These are phyloP conservation scores for Varanus komodoensis DNA, from an alignment of 2,113 vertebrate genomes.

Conservation along the genomic window DNA sequence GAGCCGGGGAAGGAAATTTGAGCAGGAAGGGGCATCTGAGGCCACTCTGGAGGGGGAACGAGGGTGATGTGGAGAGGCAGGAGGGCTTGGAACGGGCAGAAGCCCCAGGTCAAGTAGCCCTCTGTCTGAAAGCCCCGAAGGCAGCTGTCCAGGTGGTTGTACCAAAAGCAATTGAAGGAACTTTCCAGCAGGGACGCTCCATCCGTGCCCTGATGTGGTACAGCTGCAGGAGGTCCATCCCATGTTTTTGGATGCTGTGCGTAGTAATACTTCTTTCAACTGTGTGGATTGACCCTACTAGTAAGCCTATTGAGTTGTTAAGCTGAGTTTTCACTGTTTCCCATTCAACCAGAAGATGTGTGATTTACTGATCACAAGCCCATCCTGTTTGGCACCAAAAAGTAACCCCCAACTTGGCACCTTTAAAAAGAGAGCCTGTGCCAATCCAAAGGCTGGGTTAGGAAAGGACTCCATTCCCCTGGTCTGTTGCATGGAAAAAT, in stretches of 20 bases:
- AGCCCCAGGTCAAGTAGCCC: no score
- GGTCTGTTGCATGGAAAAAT: conserved; percentile 46
- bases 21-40: no score
- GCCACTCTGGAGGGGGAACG: no score
- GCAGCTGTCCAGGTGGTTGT: no score
- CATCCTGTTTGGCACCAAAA: not conserved
- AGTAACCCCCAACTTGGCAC: fast-evolving
- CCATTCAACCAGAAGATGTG: no score
- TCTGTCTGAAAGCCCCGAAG: no score
- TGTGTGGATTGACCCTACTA: not conserved
- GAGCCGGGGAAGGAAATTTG: no score
- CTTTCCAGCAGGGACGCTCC: not conserved
- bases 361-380: not conserved
- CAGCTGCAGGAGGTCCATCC: not conserved
- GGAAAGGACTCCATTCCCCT: conserved; percentile 59
- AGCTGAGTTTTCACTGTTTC: not conserved
- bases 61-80: no score
- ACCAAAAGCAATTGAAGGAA: not conserved
- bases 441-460: conserved; percentile 62
- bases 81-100: no score
- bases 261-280: not conserved
- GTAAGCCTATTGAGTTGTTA: not conserved
- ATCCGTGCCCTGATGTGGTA: not conserved
- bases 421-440: conserved; percentile 39
- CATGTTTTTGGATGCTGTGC: not conserved